A percentile compares a stretch with the other conserved stretches of the same genome.
phyloP scores from a whole-genome alignment of 1,140 invertebrate genomes.

The Sminthurides bifidus region DNA sequence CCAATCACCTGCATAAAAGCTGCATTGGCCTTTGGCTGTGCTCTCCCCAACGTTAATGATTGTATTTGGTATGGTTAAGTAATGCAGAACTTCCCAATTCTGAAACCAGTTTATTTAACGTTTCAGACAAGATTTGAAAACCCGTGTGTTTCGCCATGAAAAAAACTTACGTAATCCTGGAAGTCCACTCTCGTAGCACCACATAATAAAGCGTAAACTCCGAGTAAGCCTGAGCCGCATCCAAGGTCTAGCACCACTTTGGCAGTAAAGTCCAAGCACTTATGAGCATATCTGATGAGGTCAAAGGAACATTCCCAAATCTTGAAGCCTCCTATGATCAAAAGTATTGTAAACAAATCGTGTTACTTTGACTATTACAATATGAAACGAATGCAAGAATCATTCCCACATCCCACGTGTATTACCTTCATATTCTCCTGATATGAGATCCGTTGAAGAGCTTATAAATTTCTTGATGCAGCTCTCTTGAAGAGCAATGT shows the following conservation, averaged over 20 bases:
- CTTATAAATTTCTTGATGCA: constrained; percentile 14
- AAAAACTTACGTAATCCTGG: constrained; percentile 72
- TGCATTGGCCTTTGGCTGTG: constrained; percentile 41
- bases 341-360: background rate
- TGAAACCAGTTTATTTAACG: constrained; percentile 36
- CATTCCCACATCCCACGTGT: background rate
- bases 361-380: background rate
- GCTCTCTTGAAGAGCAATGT: background rate
- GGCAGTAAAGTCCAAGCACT: constrained; percentile 38
- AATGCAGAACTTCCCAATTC: constrained; percentile 63
- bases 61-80: constrained; percentile 65
- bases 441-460: constrained; percentile 33
- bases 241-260: constrained; percentile 68
- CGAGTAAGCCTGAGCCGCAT: constrained; percentile 71
- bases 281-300: constrained; percentile 48
- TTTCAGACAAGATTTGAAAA: background rate
- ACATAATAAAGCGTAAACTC: constrained; percentile 53
- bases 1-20: constrained; percentile 76
- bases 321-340: constrained; percentile 61
- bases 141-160: background rate
- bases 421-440: constrained; percentile 36
- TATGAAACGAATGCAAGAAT: background rate
- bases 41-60: constrained; percentile 52
- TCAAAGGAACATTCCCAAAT: constrained; percentile 81
- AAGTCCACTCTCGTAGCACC: constrained; percentile 57